Evolutionary conservation across 2,797 vertebrate species (phyloP).

Genomic region (Enteromius treurensis): DNA sequence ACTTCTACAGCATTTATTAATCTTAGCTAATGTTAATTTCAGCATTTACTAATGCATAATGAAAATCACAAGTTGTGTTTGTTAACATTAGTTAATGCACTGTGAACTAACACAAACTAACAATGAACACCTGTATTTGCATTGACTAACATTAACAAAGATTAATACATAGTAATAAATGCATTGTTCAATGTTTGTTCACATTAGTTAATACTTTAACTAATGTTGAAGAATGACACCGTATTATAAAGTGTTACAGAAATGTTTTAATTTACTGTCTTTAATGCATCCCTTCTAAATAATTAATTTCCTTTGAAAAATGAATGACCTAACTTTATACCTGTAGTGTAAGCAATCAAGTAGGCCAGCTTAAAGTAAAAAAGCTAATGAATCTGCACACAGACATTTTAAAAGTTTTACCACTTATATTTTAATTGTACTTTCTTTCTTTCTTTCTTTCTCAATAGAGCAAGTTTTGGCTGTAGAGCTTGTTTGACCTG

Average conservation of each 20-base stretch:
- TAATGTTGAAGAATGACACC: too few relatives aligned
- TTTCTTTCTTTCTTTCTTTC: constrained; percentile 16
- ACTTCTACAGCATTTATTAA: too few relatives aligned
- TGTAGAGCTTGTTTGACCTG: neutral
- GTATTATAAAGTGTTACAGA: neutral
- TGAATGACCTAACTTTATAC: neutral
- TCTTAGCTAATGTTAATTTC: too few relatives aligned
- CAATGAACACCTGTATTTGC: too few relatives aligned
- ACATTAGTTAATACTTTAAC: neutral
- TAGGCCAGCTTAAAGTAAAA: neutral
- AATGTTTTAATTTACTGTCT: neutral
- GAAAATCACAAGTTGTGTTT: too few relatives aligned
- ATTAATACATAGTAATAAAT: too few relatives aligned
- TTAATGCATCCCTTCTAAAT: neutral
- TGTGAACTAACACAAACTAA: too few relatives aligned
- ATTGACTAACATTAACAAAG: too few relatives aligned
- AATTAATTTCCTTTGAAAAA: neutral
- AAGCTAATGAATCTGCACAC: neutral
- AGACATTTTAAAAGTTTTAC: neutral
- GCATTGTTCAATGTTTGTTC: too few relatives aligned
- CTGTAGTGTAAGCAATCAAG: neutral
- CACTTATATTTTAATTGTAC: neutral
- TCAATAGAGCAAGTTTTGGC: constrained; percentile 8
- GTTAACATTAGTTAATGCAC: too few relatives aligned
- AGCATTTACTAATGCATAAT: too few relatives aligned